Conservation (phyloP, 2,113 vertebrate species). For the Centropristis striata region DNA sequence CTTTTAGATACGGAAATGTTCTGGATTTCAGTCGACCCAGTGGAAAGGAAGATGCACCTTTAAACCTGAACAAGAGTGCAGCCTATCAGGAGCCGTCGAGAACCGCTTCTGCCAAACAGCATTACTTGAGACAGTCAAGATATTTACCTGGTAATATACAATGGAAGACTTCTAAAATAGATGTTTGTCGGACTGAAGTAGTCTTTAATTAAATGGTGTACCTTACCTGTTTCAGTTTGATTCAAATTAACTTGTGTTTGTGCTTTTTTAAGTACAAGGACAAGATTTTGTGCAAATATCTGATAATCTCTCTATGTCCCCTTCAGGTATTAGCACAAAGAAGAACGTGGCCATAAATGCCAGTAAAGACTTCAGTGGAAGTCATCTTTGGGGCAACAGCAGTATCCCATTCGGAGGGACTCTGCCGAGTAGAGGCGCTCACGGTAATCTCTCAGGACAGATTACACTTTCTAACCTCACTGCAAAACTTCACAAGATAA, state of each 20-base stretch:
- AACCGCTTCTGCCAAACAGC: constrained; percentile 90
- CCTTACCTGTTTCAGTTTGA: not conserved
- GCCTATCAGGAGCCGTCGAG: constrained; percentile 86
- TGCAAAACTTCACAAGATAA: too few species aligned
- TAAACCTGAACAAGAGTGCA: constrained; percentile 84
- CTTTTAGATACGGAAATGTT: constrained; percentile 89
- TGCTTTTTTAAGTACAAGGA: not conserved
- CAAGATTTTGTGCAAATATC: not conserved
- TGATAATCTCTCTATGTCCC: not conserved
- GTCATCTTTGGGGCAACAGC: constrained; percentile 88
- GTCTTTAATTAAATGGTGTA: not conserved
- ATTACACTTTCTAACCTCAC: not conserved
- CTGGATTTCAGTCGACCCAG: constrained; percentile 90
- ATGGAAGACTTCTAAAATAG: not conserved
- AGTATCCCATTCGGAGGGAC: constrained; percentile 87
- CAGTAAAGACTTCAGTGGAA: constrained; percentile 86
- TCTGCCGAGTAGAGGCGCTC: constrained; percentile 86
- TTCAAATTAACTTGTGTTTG: not conserved
- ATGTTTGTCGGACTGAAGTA: not conserved
- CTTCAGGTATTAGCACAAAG: constrained; percentile 91
- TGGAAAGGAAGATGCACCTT: constrained; percentile 83
- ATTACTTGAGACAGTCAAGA: constrained; percentile 93
- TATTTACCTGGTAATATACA: constrained; percentile 91
- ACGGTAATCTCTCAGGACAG: constrained; percentile 82
- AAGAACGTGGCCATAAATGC: constrained; percentile 86